A percentile compares a stretch with the other conserved stretches of the same genome.
phyloP scores from a whole-genome alignment of 2,113 vertebrate species.

The Astur gentilis region DNA sequence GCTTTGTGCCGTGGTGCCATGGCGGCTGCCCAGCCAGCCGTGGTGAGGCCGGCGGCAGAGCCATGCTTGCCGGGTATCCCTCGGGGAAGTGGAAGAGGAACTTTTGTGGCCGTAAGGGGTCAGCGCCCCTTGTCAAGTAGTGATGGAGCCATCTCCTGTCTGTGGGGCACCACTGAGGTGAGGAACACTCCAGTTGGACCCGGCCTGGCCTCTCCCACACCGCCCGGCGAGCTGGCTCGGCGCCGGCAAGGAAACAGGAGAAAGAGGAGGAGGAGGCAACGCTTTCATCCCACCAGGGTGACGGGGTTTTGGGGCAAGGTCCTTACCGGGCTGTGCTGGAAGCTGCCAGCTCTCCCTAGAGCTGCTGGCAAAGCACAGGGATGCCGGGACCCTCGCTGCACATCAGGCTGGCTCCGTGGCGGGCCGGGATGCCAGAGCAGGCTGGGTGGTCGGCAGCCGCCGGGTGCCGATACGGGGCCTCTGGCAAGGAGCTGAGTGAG shows the following conservation, averaged over 20 bases:
- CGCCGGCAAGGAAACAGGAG: not conserved
- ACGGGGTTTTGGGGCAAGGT: not conserved
- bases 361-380: not conserved
- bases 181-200: fast-evolving
- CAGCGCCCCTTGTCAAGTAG: not conserved
- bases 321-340: not conserved
- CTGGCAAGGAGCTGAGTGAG: not conserved
- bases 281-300: fast-evolving
- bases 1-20: not conserved
- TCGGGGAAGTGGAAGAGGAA: not conserved
- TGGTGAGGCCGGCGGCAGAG: fast-evolving
- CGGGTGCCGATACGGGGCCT: not conserved
- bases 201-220: not conserved
- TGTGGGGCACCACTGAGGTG: not conserved
- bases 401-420: fast-evolving
- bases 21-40: not conserved
- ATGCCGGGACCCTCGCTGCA: fast-evolving
- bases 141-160: fast-evolving
- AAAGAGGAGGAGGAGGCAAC: not conserved
- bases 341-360: not conserved
- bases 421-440: not conserved
- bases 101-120: not conserved
- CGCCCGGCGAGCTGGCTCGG: not conserved
- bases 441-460: not conserved
- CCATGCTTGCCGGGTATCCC: fast-evolving